These are phyloP conservation scores for Bemisia tabaci DNA, from an alignment of 1,140 invertebrate species.

Conservation along the genomic window DNA sequence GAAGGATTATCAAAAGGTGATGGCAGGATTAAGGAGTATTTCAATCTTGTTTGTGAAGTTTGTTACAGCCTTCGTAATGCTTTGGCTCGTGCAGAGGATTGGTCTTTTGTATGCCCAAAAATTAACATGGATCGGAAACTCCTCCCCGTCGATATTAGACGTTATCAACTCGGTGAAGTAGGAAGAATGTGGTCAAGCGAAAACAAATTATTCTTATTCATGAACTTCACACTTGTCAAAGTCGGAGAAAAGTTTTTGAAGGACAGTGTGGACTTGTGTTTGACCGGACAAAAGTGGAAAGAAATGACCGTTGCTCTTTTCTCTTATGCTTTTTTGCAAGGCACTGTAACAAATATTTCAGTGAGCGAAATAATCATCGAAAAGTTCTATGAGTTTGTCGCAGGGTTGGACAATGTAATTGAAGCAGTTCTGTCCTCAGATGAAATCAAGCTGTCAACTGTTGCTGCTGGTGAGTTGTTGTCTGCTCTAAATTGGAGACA, in stretches of 20 bases:
- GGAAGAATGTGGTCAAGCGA: neutral
- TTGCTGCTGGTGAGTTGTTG: constrained; percentile 9
- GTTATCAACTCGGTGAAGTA: neutral
- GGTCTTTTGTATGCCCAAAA: neutral
- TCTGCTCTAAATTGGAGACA: constrained; percentile 16
- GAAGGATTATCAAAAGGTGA: neutral
- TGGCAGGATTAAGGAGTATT: neutral
- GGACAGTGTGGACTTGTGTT: constrained; percentile 22
- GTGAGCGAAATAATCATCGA: constrained; percentile 6
- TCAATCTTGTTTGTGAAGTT: neutral
- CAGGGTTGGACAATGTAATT: constrained; percentile 12
- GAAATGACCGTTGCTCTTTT: constrained; percentile 1
- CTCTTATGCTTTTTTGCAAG: neutral
- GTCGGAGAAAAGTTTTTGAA: constrained; percentile 21
- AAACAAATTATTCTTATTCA: neutral
- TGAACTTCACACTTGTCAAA: neutral
- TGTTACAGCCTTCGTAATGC: neutral
- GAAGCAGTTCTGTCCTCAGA: neutral
- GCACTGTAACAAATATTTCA: constrained; percentile 3
- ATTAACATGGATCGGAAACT: neutral
- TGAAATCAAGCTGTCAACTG: constrained; percentile 2
- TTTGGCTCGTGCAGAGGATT: neutral
- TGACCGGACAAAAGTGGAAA: neutral
- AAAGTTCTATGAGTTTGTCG: constrained; percentile 7
- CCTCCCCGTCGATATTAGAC: neutral